These are phyloP conservation scores for Gonioctena quinquepunctata DNA, from an alignment of 1,140 invertebrate genomes.

Conservation along the genomic window DNA sequence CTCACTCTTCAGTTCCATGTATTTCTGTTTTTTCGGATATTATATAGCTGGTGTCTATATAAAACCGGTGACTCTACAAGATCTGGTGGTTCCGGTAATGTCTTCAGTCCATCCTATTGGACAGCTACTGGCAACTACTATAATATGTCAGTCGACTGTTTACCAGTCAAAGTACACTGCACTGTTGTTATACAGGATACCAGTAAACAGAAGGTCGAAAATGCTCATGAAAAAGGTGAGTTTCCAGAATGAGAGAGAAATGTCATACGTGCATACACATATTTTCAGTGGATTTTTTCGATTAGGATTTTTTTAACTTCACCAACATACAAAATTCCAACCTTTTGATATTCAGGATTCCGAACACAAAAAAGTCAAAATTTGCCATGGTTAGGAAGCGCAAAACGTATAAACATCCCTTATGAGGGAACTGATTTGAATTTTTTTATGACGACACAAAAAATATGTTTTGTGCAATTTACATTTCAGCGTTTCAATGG, in stretches of 20 bases:
- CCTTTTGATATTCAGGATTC: too few relatives aligned
- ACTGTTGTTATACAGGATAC: background rate
- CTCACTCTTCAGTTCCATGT: slow-evolving; percentile 6
- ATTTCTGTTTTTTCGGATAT: slow-evolving; percentile 3
- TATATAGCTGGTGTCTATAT: background rate
- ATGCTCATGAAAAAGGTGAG: slow-evolving; percentile 1
- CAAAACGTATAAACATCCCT: too few relatives aligned
- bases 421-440: too few relatives aligned
- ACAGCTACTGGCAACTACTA: background rate
- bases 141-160: background rate
- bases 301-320: too few relatives aligned
- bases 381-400: too few relatives aligned
- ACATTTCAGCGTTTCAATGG: too few relatives aligned
- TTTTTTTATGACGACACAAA: too few relatives aligned
- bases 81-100: background rate
- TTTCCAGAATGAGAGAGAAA: background rate
- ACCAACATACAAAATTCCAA: too few relatives aligned
- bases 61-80: background rate
- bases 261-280: background rate
- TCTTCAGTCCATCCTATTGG: background rate
- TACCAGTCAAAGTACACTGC: background rate
- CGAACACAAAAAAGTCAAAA: too few relatives aligned
- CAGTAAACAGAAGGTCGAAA: background rate
- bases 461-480: too few relatives aligned
- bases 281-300: too few relatives aligned